phyloP scores from a whole-genome alignment of 2,888 invertebrate species.

The Venusia cambrica region DNA sequence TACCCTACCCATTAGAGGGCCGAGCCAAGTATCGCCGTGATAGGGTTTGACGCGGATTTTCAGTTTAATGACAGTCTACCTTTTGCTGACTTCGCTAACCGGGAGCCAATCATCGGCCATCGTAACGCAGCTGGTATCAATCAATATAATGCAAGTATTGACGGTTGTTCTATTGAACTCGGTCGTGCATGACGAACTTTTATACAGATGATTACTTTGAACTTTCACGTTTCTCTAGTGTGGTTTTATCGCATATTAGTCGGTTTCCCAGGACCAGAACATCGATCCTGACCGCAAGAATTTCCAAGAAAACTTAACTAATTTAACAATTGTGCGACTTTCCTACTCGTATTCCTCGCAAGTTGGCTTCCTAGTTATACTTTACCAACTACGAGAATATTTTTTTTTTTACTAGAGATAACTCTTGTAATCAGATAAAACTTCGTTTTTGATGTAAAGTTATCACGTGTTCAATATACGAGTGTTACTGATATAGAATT shows the following conservation, averaged over 20 bases:
- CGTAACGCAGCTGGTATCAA: constrained; percentile 49
- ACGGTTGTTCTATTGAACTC: constrained; percentile 44
- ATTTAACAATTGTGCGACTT: too few species aligned
- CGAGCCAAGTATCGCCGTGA: constrained; percentile 31
- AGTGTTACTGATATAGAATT: constrained; percentile 21
- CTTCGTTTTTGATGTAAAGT: too few species aligned
- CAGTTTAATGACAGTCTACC: constrained; percentile 24
- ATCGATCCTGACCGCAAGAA: too few species aligned
- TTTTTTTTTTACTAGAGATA: too few species aligned
- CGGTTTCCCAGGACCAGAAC: too few species aligned
- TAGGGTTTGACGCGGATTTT: constrained; percentile 38
- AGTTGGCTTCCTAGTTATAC: too few species aligned
- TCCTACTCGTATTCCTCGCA: too few species aligned
- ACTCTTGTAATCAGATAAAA: too few species aligned
- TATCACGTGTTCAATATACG: too few species aligned
- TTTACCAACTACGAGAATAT: too few species aligned
- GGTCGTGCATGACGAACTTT: constrained; percentile 34
- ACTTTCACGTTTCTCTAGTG: constrained; percentile 13
- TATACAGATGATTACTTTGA: constrained; percentile 14
- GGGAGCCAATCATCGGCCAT: constrained; percentile 43
- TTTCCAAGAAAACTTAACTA: too few species aligned
- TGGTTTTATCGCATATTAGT: constrained; percentile 6
- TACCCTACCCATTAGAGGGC: constrained; percentile 33
- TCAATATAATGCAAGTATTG: constrained; percentile 37
- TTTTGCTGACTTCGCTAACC: constrained; percentile 43